phyloP scores from a whole-genome alignment of 1,140 invertebrate genomes.

The Aphelenchoides fujianensis region DNA sequence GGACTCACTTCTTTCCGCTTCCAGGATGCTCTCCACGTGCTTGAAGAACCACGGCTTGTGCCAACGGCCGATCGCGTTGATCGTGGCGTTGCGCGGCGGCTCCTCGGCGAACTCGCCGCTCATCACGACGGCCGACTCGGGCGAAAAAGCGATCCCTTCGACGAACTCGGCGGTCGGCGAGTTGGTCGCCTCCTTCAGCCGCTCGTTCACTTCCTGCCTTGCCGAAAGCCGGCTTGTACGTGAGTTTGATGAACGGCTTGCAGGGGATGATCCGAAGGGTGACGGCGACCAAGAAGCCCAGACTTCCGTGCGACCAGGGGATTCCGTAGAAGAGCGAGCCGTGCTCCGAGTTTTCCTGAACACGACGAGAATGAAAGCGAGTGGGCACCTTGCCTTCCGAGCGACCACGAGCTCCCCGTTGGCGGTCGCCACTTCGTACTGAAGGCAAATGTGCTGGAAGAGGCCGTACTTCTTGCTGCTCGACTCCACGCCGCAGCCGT shows the following conservation, averaged over 20 bases:
- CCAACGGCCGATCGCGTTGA: conserved; percentile 75
- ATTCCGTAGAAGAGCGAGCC: conserved; percentile 74
- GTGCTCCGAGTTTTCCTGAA: conserved; percentile 65
- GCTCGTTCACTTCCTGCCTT: conserved; percentile 65
- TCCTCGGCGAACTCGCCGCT: conserved; percentile 70
- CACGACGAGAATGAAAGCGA: not conserved
- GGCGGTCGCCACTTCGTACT: conserved; percentile 74
- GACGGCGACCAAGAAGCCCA: conserved; percentile 77
- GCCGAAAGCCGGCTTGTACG: conserved; percentile 68
- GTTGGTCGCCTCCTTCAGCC: conserved; percentile 63
- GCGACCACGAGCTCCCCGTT: conserved; percentile 74
- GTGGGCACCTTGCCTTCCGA: conserved; percentile 68
- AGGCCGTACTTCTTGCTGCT: conserved; percentile 75
- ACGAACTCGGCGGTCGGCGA: conserved; percentile 71
- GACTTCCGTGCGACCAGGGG: conserved; percentile 80
- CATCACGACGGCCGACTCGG: conserved; percentile 74
- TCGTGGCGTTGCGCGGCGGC: conserved; percentile 67
- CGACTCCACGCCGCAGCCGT: conserved; percentile 80
- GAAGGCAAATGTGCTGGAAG: conserved; percentile 76
- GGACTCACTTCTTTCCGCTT: conserved; percentile 57
- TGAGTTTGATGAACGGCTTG: conserved; percentile 67
- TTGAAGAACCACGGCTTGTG: conserved; percentile 81
- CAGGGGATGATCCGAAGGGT: conserved; percentile 75
- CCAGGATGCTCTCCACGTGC: conserved; percentile 71
- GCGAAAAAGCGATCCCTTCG: conserved; percentile 72